Base-by-base conservation (phyloP, 2,797 vertebrate species). In the Ficedula albicollis region DNA sequence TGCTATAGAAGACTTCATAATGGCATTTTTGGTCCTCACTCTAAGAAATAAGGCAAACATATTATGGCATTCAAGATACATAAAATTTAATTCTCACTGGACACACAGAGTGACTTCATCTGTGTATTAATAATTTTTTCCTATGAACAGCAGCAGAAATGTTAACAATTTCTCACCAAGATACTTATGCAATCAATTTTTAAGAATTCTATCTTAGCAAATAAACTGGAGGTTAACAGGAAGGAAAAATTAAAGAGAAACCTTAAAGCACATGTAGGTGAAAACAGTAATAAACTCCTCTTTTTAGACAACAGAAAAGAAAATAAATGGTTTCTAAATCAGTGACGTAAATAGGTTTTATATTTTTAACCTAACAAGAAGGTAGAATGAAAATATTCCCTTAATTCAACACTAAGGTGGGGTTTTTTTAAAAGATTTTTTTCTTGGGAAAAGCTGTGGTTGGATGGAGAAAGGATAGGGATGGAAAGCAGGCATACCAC, bases 21-120 rank as follows among this genome's bases (percentile, higher is more conserved):
- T 94, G 51, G 70, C 41, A 90, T 95, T 95, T 92, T 92, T 91
- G 3, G 21, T 93, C 87, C 39, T 38, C 18, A 79, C 46, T 63
- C 15, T 87, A 94, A 91, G 75, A 96, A 95, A 90, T 43, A 95
- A 92, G 26, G 80, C 30, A 96, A 97, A 93, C 4, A 56, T 58
- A 94, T 94, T 94, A 85, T 54, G 93, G 66, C 32, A 96, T 95
- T 96, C 63, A 89, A 66, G 56, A 69, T 74, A 86, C 55, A 82
- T 48, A 87, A 76, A 77, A 90, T 89, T 66, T 89, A 94, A 93
- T 97, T 97, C 63, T 97, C 62, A 84, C 20, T 90, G 78, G 78
- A 92, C 30, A 95, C 68, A 15, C 39, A 84, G 14, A 92, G 51
- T 82, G 54, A 84, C 66, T 82, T 95, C 49, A 96, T 95, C 69